Evolutionary conservation across 2,797 vertebrate genomes (phyloP).

Genomic region (Pangasius macronema): DNA sequence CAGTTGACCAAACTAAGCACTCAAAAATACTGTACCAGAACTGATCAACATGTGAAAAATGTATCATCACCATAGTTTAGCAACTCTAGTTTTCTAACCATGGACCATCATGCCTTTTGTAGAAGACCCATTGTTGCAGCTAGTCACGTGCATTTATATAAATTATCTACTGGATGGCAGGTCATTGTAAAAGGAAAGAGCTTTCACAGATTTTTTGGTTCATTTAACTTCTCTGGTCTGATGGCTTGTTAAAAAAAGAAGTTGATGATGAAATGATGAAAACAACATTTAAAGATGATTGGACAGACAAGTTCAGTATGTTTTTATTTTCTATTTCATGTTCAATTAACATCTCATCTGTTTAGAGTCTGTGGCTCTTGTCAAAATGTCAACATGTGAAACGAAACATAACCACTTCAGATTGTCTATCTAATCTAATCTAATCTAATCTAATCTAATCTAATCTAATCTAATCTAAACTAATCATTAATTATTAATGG

Average conservation of each 20-base stretch:
- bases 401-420: neutral
- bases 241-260: neutral
- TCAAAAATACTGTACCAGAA: neutral
- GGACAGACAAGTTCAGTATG: neutral
- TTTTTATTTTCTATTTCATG: neutral
- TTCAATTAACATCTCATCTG: neutral
- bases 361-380: neutral
- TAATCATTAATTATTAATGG: neutral
- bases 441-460: neutral
- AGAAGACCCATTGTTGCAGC: too few relatives aligned
- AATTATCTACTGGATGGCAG: too few relatives aligned
- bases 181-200: neutral
- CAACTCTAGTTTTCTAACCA: too few relatives aligned
- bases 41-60: neutral
- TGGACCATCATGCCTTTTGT: too few relatives aligned
- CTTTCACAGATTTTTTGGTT: neutral
- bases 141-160: neutral
- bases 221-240: neutral
- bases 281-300: neutral
- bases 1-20: neutral
- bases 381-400: neutral
- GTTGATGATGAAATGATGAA: neutral
- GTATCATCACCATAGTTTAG: neutral
- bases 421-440: neutral
- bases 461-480: neutral